phyloP scores from a whole-genome alignment of 2,113 vertebrate genomes.

The Embiotoca jacksoni region DNA sequence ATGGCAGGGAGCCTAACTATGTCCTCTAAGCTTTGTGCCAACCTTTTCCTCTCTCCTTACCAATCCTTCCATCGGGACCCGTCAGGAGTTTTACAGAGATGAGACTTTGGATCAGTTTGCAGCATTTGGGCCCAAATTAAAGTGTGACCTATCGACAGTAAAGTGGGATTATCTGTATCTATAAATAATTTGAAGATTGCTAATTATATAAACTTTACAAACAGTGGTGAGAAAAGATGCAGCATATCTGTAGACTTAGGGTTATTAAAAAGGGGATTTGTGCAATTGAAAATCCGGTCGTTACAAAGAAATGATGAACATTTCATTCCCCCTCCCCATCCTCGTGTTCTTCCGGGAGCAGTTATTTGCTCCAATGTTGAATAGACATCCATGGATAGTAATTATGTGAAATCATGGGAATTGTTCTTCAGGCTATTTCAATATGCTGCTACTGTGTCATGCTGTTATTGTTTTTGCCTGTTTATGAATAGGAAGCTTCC shows the following conservation, averaged over 20 bases:
- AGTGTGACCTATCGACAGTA: not conserved
- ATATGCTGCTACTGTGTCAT: constrained; percentile 31
- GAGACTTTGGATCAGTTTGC: constrained; percentile 17
- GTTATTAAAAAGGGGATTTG: not conserved
- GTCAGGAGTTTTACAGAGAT: constrained; percentile 8
- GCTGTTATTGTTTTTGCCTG: constrained; percentile 43
- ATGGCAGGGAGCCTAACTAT: constrained; percentile 26
- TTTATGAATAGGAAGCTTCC: constrained; percentile 42
- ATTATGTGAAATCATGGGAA: constrained; percentile 62
- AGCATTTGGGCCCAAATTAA: constrained; percentile 4
- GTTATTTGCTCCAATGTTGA: constrained; percentile 45
- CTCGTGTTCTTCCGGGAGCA: constrained; percentile 9
- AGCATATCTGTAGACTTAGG: not conserved
- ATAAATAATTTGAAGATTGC: not conserved
- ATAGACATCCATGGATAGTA: constrained; percentile 47
- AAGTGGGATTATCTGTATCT: not conserved
- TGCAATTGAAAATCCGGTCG: not conserved
- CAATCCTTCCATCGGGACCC: constrained; percentile 13
- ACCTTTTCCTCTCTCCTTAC: not conserved
- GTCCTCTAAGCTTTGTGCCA: constrained; percentile 17
- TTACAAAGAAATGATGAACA: constrained; percentile 22
- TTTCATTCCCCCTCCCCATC: constrained; percentile 13
- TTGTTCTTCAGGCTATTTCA: constrained; percentile 58
- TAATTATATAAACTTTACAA: constrained; percentile 18
- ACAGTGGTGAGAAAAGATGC: not conserved